Evolutionary conservation across 2,888 invertebrate genomes (phyloP), one percentile per base, ranked within the genome.

Genomic region (Aproaerema taeniolella): DNA sequence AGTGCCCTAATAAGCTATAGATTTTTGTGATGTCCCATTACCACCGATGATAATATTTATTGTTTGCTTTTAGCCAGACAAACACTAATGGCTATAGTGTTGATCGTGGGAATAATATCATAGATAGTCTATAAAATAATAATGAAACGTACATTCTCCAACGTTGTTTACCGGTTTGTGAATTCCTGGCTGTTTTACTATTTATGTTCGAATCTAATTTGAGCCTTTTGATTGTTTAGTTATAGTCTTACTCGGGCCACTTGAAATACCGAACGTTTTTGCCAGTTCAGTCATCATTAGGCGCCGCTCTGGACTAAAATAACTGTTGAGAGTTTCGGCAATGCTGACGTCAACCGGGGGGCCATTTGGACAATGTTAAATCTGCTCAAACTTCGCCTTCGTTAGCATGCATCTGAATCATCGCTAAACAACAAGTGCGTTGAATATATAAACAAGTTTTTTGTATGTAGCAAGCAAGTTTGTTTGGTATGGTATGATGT

Each of bases 351-450:
- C 80, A 77, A 55, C 46, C n/a, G 51, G 45, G 56, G 59, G 64
- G 72, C 69, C 70, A 71, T 75, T 77, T 75, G 75, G 73, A 62
- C 61, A 73, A 60, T 70, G 68, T 73, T 55, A 59, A 29, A 37
- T 26, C 31, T 12, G 31, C 50, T 50, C 41, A 55, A 47, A 54
- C 49, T 43, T 48, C 45, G 47, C 38, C 48, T 39, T 38, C 40
- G 41, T 36, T 31, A n/a, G n/a, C n/a, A n/a, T 49, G 35, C 42
- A 38, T 43, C 43, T 45, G 31, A 36, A 31, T 41, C 36, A 36
- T 36, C 24, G 8, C 15, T 16, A 15, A 4, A 25, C 28, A 26
- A 26, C 38, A 32, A 15, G 12, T 11, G 32, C 14, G 25, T 14
- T 25, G 25, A 31, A 31, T 17, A 12, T 13, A 30, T 30, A 12